phyloP scores from a whole-genome alignment of 2,113 vertebrate genomes.

The Propithecus coquereli region DNA sequence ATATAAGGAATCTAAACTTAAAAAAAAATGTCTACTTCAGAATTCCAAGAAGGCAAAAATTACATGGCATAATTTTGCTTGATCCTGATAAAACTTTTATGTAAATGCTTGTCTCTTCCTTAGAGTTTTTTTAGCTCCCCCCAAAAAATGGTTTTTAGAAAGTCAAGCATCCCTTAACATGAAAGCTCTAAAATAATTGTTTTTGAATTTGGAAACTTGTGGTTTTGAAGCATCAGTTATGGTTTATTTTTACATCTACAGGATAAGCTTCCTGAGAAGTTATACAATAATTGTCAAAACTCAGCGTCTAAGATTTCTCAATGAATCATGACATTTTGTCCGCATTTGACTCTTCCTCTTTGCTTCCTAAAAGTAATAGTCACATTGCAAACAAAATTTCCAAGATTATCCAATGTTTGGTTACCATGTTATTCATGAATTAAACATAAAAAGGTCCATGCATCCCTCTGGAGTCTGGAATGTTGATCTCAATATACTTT shows the following conservation, averaged over 20 bases:
- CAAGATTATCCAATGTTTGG: background rate
- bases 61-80: background rate
- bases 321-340: background rate
- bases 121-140: background rate
- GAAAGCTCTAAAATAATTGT: background rate
- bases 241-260: background rate
- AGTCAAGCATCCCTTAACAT: background rate
- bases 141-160: background rate
- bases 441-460: background rate
- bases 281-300: background rate
- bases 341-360: background rate
- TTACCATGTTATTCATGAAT: background rate
- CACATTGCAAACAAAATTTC: slow-evolving; percentile 8
- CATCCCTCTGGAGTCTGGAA: background rate
- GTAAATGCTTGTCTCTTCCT: background rate
- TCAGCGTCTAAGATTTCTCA: background rate
- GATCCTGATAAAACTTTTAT: background rate
- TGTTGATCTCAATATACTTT: background rate
- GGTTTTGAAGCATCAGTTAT: background rate
- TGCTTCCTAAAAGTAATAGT: background rate
- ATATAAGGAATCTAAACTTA: background rate
- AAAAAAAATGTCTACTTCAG: background rate
- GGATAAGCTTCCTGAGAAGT: background rate
- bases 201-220: background rate
- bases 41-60: slow-evolving; percentile 1